Percentiles rank a stretch among this genome's conserved stretches.
phyloP scores from a whole-genome alignment of 2,113 vertebrate genomes.

The Cephalopterus ornatus region DNA sequence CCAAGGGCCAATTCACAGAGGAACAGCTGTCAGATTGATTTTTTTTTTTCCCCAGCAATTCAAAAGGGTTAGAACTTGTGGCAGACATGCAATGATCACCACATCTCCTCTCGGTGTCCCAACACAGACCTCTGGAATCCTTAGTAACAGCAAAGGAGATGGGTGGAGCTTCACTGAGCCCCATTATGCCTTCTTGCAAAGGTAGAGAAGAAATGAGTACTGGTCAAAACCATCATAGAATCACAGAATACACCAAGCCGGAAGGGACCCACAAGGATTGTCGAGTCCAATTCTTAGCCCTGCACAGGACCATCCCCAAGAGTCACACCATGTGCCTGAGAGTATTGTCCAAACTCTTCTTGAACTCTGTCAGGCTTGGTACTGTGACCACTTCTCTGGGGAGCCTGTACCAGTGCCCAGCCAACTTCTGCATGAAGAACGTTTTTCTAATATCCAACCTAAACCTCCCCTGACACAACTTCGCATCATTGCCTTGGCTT shows the following conservation, averaged over 20 bases:
- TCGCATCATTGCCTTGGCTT: background rate
- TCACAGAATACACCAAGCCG: background rate
- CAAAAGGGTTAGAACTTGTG: background rate
- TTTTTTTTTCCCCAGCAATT: background rate
- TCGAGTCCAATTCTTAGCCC: background rate
- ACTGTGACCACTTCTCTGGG: background rate
- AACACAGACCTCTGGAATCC: background rate
- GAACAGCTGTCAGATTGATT: background rate
- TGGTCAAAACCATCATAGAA: background rate
- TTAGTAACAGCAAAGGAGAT: background rate
- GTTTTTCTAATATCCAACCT: background rate
- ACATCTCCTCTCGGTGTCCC: background rate
- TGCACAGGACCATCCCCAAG: background rate
- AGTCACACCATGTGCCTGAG: background rate
- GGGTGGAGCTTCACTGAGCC: background rate
- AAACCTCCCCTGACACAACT: background rate
- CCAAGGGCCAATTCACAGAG: background rate
- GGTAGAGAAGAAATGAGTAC: background rate
- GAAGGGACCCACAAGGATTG: background rate
- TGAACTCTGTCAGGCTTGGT: background rate
- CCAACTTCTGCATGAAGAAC: background rate
- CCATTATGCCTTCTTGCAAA: background rate
- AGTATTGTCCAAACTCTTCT: background rate
- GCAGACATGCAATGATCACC: background rate
- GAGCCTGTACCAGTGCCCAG: background rate